Conservation (phyloP, 2,797 vertebrate genomes). For the Tokudaia muenninki region DNA sequence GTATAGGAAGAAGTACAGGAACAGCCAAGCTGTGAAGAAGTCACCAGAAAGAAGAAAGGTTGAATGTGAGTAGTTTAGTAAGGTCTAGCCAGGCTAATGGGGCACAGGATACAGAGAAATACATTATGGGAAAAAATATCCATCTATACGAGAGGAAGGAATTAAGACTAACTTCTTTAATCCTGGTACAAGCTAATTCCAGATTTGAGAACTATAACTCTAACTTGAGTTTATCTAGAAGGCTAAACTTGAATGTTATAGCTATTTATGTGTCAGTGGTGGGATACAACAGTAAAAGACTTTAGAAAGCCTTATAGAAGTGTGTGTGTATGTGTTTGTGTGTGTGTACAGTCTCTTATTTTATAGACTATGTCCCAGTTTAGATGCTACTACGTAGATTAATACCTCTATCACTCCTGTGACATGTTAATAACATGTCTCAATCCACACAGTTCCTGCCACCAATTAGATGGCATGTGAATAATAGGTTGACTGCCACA, state of each 20-base stretch:
- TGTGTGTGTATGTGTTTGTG: background rate
- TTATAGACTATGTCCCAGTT: conserved; percentile 15
- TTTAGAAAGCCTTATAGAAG: conserved; percentile 22
- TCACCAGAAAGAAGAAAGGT: background rate
- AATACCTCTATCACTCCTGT: conserved; percentile 28
- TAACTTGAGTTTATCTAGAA: conserved; percentile 24
- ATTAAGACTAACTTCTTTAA: conserved; percentile 50
- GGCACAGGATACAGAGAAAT: background rate
- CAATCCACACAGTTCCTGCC: conserved; percentile 2
- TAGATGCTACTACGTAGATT: conserved; percentile 22
- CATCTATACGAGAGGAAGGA: background rate
- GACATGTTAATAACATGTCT: conserved; percentile 34
- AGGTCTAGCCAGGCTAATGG: background rate
- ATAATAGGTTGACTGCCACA: conserved; percentile 45
- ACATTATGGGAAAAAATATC: background rate
- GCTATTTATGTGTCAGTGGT: background rate
- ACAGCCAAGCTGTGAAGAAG: background rate
- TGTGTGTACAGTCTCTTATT: background rate
- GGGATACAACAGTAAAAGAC: background rate
- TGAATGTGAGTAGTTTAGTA: background rate
- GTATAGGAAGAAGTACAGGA: background rate
- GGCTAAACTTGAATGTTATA: conserved; percentile 20
- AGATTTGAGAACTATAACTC: conserved; percentile 25
- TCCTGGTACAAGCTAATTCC: conserved; percentile 14
- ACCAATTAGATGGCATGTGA: conserved; percentile 43